Evolutionary conservation across 1,140 invertebrate species (phyloP).

Genomic region (Phortica variegata): DNA sequence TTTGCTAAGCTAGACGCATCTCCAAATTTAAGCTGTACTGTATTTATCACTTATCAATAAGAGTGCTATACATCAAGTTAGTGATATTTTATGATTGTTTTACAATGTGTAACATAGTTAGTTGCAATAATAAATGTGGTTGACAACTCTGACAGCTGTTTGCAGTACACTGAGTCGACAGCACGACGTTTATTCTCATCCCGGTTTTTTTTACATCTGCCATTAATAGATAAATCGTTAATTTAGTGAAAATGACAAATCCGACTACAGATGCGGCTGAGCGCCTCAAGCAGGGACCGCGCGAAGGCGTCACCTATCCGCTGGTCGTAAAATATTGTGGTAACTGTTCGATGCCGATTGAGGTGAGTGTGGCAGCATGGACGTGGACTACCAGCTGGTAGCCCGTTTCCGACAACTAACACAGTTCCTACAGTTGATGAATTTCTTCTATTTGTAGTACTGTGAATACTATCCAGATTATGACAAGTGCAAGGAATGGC

Average conservation of each 20-base stretch:
- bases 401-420: background rate
- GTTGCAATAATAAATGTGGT: too few species aligned
- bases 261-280: constrained; percentile 35
- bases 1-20: too few species aligned
- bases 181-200: too few species aligned
- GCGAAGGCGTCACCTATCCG: constrained; percentile 71
- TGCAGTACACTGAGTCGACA: too few species aligned
- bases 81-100: too few species aligned
- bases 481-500: constrained; percentile 96
- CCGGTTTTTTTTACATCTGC: too few species aligned
- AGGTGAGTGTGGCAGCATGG: constrained; percentile 56
- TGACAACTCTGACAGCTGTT: too few species aligned
- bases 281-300: constrained; percentile 44
- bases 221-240: too few species aligned
- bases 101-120: too few species aligned
- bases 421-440: background rate
- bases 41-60: too few species aligned
- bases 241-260: constrained; percentile 29
- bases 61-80: too few species aligned
- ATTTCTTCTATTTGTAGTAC: constrained; percentile 64
- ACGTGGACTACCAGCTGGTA: background rate
- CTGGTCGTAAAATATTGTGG: constrained; percentile 89
- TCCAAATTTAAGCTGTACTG: too few species aligned
- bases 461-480: constrained; percentile 98
- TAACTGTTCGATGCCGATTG: constrained; percentile 90